Evolutionary conservation across 2,888 invertebrate genomes (phyloP).

Genomic region (Mesorhabditis belari): DNA sequence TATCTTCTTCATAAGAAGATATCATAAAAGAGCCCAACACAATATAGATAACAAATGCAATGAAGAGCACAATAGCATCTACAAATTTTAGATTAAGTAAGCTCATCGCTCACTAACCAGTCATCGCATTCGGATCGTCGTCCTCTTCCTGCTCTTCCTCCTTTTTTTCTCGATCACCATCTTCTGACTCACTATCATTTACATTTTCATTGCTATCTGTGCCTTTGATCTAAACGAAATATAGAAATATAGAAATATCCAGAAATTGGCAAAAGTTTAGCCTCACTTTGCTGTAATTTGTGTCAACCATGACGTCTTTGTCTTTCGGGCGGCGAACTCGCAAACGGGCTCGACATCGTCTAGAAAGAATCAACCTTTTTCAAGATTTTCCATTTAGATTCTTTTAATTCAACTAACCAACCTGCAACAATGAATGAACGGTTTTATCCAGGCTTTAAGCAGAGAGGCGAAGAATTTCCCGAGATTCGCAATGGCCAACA

Average conservation of each 20-base stretch:
- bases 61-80: slow-evolving; percentile 35
- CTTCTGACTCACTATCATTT: not conserved
- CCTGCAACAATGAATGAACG: slow-evolving; percentile 20
- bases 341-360: not conserved
- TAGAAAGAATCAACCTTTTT: too few species aligned
- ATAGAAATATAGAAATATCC: too few species aligned
- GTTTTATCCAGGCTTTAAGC: slow-evolving; percentile 34
- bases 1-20: slow-evolving; percentile 43
- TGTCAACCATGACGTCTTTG: slow-evolving; percentile 15
- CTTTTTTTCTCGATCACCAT: slow-evolving; percentile 6
- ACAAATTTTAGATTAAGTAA: not conserved
- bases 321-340: slow-evolving; percentile 9
- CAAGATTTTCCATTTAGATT: too few species aligned
- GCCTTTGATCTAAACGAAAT: not conserved
- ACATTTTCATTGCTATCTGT: not conserved
- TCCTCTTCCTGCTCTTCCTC: slow-evolving; percentile 7
- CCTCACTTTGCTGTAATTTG: not conserved
- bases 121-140: slow-evolving; percentile 6
- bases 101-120: too few species aligned
- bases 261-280: too few species aligned
- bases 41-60: slow-evolving; percentile 45
- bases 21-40: slow-evolving; percentile 41
- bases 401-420: not conserved
- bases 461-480: slow-evolving; percentile 47
- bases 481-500: slow-evolving; percentile 48